Percentiles rank a stretch among this genome's conserved stretches.
These are phyloP conservation scores for Drosophila burlai DNA, from an alignment of 1,140 invertebrate genomes.

Conservation along the genomic window DNA sequence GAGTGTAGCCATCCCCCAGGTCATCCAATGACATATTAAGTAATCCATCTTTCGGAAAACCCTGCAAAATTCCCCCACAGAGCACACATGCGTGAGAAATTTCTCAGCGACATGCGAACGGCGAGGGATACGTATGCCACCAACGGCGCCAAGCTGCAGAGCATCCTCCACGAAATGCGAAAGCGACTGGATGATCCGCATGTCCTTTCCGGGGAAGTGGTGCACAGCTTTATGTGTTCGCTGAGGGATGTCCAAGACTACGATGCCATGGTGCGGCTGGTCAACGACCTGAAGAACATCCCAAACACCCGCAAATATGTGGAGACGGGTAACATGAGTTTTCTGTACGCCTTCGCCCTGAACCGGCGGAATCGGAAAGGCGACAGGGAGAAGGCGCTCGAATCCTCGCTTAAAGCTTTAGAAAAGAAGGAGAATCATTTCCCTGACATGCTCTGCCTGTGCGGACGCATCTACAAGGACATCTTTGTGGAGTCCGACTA, in stretches of 20 bases:
- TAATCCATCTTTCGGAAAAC: background rate
- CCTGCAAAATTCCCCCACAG: slow-evolving; percentile 85
- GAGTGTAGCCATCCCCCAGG: slow-evolving; percentile 56
- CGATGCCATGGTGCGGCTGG: slow-evolving; percentile 98
- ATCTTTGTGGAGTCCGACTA: slow-evolving; percentile 98
- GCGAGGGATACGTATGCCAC: slow-evolving; percentile 94
- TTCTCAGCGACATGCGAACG: slow-evolving; percentile 96
- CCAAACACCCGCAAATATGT: slow-evolving; percentile 96
- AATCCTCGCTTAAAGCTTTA: slow-evolving; percentile 95
- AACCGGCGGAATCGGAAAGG: slow-evolving; percentile 97
- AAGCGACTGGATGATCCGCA: slow-evolving; percentile 98
- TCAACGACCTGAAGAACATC: slow-evolving; percentile 97
- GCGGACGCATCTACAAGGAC: slow-evolving; percentile 99
- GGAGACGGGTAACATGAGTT: slow-evolving; percentile 95
- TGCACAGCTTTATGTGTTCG: slow-evolving; percentile 96
- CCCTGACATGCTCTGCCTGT: slow-evolving; percentile 99
- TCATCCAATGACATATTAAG: slow-evolving; percentile 2
- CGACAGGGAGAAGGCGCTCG: slow-evolving; percentile 96
- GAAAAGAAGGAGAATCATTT: slow-evolving; percentile 97
- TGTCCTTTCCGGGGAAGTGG: slow-evolving; percentile 97
- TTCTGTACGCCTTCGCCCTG: slow-evolving; percentile 98
- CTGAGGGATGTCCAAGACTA: slow-evolving; percentile 98
- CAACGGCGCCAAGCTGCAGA: slow-evolving; percentile 90
- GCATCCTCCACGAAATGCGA: slow-evolving; percentile 95
- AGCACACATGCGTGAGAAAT: slow-evolving; percentile 99